phyloP scores from a whole-genome alignment of 2,797 vertebrate species.

The Oreortyx pictus region DNA sequence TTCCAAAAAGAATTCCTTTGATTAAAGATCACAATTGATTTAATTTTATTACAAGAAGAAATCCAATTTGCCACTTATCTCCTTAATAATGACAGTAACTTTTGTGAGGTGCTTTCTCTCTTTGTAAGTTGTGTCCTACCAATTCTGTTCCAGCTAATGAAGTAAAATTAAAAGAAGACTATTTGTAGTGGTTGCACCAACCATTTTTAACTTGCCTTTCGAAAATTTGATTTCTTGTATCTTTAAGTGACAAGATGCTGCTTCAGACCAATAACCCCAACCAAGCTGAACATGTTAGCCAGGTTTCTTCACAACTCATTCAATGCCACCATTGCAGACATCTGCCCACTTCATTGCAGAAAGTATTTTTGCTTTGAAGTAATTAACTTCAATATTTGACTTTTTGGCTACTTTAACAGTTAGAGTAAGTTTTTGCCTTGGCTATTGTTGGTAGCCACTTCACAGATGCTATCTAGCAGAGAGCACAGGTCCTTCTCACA shows the following conservation, averaged over 20 bases:
- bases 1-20: constrained; percentile 31
- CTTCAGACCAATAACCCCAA: background rate
- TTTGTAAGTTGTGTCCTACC: background rate
- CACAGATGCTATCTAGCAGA: background rate
- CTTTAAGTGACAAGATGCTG: background rate
- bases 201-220: background rate
- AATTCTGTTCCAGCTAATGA: background rate
- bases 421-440: background rate
- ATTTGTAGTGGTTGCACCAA: background rate
- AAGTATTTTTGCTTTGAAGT: background rate
- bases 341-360: background rate
- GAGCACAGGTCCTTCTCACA: background rate
- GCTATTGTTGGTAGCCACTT: background rate
- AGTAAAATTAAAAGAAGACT: background rate
- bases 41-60: constrained; percentile 16
- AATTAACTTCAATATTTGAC: background rate
- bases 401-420: background rate
- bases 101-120: background rate
- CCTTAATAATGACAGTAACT: background rate
- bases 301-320: background rate
- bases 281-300: background rate
- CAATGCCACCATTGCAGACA: background rate
- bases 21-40: constrained; percentile 25
- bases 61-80: background rate
- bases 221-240: background rate